Percentiles rank a stretch among this genome's conserved stretches.
Evolutionary conservation across 2,113 vertebrate species (phyloP).

Genomic region (Cariama cristata): DNA sequence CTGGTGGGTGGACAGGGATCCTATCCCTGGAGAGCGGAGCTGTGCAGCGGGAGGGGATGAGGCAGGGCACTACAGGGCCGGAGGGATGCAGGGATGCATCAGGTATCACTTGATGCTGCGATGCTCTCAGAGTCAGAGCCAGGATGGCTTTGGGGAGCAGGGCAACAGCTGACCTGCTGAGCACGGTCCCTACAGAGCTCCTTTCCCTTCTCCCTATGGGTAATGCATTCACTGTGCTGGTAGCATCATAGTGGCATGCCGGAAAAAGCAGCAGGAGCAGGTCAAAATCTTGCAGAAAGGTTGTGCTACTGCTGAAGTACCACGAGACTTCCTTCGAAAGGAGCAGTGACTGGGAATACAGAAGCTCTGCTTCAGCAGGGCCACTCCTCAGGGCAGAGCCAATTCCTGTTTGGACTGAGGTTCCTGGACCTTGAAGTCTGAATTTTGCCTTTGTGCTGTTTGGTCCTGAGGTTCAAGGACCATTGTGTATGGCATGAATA

Average conservation of each 20-base stretch:
- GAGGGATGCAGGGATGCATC: neutral
- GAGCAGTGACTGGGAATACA: neutral
- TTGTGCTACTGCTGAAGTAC: neutral
- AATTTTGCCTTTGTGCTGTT: neutral
- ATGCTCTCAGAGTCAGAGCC: fast-evolving
- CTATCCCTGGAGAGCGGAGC: neutral
- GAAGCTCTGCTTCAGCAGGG: neutral
- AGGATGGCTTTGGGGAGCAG: neutral
- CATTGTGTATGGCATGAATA: neutral
- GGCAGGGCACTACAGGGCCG: fast-evolving
- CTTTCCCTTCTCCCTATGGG: neutral
- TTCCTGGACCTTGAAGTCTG: neutral
- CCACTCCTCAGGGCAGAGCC: fast-evolving
- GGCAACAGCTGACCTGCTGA: neutral
- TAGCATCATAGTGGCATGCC: fast-evolving
- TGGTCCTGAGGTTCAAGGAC: neutral
- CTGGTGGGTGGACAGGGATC: neutral
- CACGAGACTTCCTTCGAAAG: fast-evolving
- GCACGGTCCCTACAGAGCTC: neutral
- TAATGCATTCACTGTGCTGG: fast-evolving
- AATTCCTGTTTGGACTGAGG: neutral
- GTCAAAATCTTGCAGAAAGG: neutral
- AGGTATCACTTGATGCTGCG: neutral
- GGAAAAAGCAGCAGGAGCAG: neutral
- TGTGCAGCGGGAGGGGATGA: neutral